A percentile compares a stretch with the other conserved stretches of the same genome.
These are phyloP conservation scores for Threskiornis aethiopicus DNA, from an alignment of 2,797 vertebrate genomes.

Conservation along the genomic window DNA sequence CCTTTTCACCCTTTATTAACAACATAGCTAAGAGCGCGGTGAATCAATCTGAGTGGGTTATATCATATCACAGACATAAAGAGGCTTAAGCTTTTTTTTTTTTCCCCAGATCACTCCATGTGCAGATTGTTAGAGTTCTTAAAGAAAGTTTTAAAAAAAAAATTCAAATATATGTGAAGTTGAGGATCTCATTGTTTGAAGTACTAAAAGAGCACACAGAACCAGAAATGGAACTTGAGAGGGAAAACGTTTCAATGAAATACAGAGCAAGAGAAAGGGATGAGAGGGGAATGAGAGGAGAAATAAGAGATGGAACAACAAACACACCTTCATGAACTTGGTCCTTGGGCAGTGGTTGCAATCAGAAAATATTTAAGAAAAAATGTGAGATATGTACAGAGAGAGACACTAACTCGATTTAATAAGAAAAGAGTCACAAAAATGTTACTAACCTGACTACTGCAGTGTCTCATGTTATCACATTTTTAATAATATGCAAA, in stretches of 20 bases:
- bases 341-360: background rate
- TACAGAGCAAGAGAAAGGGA: background rate
- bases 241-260: background rate
- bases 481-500: background rate
- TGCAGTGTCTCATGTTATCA: background rate
- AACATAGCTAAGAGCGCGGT: background rate
- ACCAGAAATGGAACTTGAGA: background rate
- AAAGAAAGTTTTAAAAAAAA: background rate
- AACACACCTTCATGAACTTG: background rate
- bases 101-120: background rate
- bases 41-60: background rate
- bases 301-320: background rate
- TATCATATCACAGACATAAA: background rate
- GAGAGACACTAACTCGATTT: background rate
- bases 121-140: background rate
- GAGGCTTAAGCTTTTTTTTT: background rate
- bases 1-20: background rate
- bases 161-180: background rate
- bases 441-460: background rate
- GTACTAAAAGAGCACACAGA: background rate
- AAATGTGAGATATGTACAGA: background rate
- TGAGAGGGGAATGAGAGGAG: background rate
- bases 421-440: background rate
- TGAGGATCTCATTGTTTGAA: background rate
- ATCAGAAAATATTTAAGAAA: background rate